Base-by-base conservation (phyloP, 2,797 vertebrate species). In the Ceyx erithaca region DNA sequence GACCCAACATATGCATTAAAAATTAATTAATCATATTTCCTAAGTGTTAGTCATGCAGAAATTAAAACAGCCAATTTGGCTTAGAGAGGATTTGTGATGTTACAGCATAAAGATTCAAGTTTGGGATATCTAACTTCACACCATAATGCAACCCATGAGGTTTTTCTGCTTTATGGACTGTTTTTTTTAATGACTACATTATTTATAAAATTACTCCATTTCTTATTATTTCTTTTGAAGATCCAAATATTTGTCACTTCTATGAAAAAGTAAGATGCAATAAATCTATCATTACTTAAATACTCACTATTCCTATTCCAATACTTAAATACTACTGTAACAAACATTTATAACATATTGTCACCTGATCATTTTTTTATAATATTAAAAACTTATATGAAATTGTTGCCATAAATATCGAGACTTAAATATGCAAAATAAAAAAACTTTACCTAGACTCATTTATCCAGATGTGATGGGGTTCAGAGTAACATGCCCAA, bases 11-110 rank as follows among this genome's bases (percentile, higher is more conserved):
- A 69, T 5, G 26, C 49, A 96, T 94, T 94, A 94, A 90, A 92
- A 90, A 93, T 64, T 89, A 30, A 81, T 93, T 57, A 87, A 52
- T 79, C 68, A 2, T 75, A 85, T 87, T 91, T 88, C 30, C 78
- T 68, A 85, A 87, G 49, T 0, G 0, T 62, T 82, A 78, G 26
- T 68, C 58, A 78, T 45, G 37, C 55, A 90, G 81, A 90, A 93
- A 94, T 87, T 91, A 92, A 89, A 72, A 59, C 52, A 87, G 68
- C 6, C 68, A 31, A 52, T 43, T 85, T 94, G 52, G 45, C 54
- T 90, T 25, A 43, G 46, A 80, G 62, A 26, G 88, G n/a, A 58
- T 68, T 81, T 54, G 72, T 54, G 30, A 17, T 80, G 37, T 73
- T 87, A 51, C 9, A 87, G 30, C 30, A 64, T 25, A 78, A 71